Evolutionary conservation across 2,888 invertebrate genomes (phyloP).

Genomic region (Parascotia fuliginaria): DNA sequence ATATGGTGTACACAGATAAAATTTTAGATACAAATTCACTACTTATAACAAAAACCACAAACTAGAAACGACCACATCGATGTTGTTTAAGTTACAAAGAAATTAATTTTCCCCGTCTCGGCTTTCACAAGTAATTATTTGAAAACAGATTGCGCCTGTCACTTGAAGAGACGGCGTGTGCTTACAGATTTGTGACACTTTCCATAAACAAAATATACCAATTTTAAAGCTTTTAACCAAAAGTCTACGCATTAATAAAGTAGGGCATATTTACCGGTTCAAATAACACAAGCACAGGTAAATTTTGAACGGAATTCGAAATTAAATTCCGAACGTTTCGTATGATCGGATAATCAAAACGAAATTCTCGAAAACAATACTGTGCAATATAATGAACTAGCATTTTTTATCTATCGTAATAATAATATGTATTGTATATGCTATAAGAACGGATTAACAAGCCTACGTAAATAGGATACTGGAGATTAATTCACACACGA

Average conservation of each 20-base stretch:
- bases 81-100: slow-evolving; percentile 72
- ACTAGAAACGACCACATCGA: slow-evolving; percentile 50
- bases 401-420: slow-evolving; percentile 46
- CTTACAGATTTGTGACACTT: slow-evolving; percentile 49
- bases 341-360: slow-evolving; percentile 15
- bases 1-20: too few species aligned
- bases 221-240: neutral
- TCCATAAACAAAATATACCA: slow-evolving; percentile 5
- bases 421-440: too few species aligned
- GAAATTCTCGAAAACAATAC: slow-evolving; percentile 1
- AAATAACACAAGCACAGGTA: neutral
- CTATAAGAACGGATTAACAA: slow-evolving; percentile 45
- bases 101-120: slow-evolving; percentile 77
- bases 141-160: slow-evolving; percentile 81
- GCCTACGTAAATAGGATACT: slow-evolving; percentile 52
- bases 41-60: slow-evolving; percentile 28
- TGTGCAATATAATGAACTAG: slow-evolving; percentile 14
- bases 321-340: neutral
- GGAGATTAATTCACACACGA: slow-evolving; percentile 46
- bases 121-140: slow-evolving; percentile 81
- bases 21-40: too few species aligned
- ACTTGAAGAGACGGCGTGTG: slow-evolving; percentile 57
- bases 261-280: neutral
- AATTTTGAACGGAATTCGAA: neutral
- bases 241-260: neutral